Evolutionary conservation across 2,888 invertebrate genomes (phyloP).

Genomic region (Drosophila neonasuta): DNA sequence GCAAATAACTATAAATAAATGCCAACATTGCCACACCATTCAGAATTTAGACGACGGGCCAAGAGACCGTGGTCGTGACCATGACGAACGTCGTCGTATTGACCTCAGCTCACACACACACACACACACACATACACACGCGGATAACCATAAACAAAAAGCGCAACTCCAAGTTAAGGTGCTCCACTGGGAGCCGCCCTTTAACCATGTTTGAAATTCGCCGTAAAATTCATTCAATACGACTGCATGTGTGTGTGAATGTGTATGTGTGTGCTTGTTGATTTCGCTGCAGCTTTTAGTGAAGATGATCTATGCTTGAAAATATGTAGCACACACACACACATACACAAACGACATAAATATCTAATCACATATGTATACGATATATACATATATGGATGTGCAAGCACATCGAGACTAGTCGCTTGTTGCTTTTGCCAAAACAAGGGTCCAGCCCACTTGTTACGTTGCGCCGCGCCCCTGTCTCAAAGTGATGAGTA

Average conservation of each 20-base stretch:
- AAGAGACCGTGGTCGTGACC: constrained; percentile 69
- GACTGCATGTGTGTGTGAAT: not conserved
- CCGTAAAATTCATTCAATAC: constrained; percentile 21
- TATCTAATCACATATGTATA: constrained; percentile 7
- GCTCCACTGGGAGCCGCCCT: constrained; percentile 36
- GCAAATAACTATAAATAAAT: constrained; percentile 80
- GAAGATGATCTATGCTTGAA: constrained; percentile 63
- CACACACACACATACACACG: not conserved
- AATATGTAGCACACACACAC: constrained; percentile 62
- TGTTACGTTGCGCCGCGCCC: constrained; percentile 59
- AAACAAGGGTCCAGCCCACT: constrained; percentile 66
- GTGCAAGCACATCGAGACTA: constrained; percentile 59
- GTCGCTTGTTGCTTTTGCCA: constrained; percentile 64
- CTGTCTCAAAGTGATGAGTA: constrained; percentile 37
- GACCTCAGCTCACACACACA: constrained; percentile 41
- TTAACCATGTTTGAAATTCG: constrained; percentile 16
- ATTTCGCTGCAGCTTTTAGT: constrained; percentile 29
- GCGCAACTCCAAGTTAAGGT: constrained; percentile 36
- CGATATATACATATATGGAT: constrained; percentile 19
- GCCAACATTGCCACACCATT: constrained; percentile 53
- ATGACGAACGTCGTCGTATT: constrained; percentile 52
- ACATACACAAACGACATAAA: constrained; percentile 24
- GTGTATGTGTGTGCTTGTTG: constrained; percentile 15
- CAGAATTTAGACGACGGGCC: constrained; percentile 37
- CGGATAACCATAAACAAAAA: constrained; percentile 18